Base-by-base conservation (phyloP, 2,888 invertebrate genomes). In the Leucoma salicis region DNA sequence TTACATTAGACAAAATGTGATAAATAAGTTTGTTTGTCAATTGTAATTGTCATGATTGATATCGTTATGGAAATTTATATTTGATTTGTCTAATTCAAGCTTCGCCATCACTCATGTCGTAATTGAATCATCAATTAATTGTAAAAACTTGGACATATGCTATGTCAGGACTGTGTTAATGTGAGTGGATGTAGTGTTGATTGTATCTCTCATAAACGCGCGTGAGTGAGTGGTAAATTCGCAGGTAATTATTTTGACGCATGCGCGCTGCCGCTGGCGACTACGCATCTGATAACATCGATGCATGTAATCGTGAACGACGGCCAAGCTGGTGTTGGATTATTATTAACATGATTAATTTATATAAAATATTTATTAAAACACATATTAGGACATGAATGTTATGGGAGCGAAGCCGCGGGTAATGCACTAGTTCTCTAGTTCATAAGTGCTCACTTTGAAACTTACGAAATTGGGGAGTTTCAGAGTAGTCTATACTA, bases 211-310 rank as follows among this genome's bases (percentile, higher is more conserved):
- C 41, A 11, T 27, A 10, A 8, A 24, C 50, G 55, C 38, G 50
- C 48, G 47, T 41, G 66, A 62, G 60, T 70, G 70, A 75, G 68
- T 68, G 70, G 70, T 66, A 69, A 83, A 78, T 80, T 81, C 59
- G 75, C 71, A 66, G 73, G 68, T 82, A 81, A 83, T 84, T 82
- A 78, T 81, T 77, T 79, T 71, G 73, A 75, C 70, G 70, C 74
- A 66, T 57, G 56, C 59, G 53, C 53, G 49, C 57, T 65, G 67
- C 66, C 65, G 68, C 56, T 57, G 64, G 62, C 59, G 55, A 63
- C 40, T 46, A 55, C 60, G 57, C 63, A 53, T 53, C 54, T 58
- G 81, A 81, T 82, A 78, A 52, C 67, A 78, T 82, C 78, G 63
- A 53, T 52, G 64, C 70, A 57, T 78, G 74, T 79, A 77, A 79